Evolutionary conservation across 1,140 invertebrate species (phyloP).

Genomic region (Tetramorium parvispinum): DNA sequence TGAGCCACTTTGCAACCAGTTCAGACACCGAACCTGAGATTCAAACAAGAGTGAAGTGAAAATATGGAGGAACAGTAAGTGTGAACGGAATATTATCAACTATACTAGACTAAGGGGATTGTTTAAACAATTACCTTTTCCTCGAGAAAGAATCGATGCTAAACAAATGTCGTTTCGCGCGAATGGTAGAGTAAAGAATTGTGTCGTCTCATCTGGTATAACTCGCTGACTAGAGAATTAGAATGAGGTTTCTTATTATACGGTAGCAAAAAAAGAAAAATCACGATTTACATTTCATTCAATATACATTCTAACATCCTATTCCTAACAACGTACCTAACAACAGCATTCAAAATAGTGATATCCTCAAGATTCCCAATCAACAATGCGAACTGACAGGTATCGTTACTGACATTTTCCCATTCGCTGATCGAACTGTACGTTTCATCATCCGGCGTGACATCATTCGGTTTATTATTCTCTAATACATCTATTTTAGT

Average conservation of each 20-base stretch:
- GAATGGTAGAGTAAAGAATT: constrained; percentile 86
- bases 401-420: constrained; percentile 94
- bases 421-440: constrained; percentile 87
- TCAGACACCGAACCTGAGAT: constrained; percentile 91
- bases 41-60: background rate
- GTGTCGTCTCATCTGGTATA: constrained; percentile 73
- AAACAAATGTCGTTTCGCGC: constrained; percentile 90
- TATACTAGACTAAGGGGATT: background rate
- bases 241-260: background rate
- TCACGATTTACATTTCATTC: constrained; percentile 4
- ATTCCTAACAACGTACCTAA: constrained; percentile 85
- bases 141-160: constrained; percentile 90
- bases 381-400: constrained; percentile 93
- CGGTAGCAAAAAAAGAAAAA: background rate
- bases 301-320: constrained; percentile 69
- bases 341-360: constrained; percentile 90
- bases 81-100: constrained; percentile 3
- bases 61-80: background rate
- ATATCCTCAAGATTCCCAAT: constrained; percentile 96
- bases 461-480: constrained; percentile 54
- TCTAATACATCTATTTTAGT: constrained; percentile 34
- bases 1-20: constrained; percentile 93
- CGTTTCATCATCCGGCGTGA: constrained; percentile 84
- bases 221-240: constrained; percentile 79
- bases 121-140: constrained; percentile 88